phyloP scores from a whole-genome alignment of 2,888 invertebrate genomes.

The Amitus sp. region DNA sequence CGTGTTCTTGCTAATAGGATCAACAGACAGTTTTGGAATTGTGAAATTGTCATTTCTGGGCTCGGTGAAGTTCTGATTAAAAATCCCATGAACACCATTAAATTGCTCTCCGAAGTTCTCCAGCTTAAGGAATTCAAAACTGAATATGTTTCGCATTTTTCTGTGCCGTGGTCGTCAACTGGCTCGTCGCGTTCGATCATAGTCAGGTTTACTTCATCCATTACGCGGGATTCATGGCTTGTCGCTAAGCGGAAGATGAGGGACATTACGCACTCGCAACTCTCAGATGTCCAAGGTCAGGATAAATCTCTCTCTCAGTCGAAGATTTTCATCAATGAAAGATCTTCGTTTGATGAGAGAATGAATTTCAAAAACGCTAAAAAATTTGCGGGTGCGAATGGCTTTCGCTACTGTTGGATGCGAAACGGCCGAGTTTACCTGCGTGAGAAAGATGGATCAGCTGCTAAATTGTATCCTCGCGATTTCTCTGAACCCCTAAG shows the following conservation, averaged over 20 bases:
- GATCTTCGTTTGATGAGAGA: background rate
- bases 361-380: background rate
- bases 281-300: too few relatives aligned
- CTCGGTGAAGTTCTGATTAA: background rate
- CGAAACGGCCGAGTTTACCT: background rate
- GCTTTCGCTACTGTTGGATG: conserved; percentile 1
- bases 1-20: background rate
- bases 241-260: background rate
- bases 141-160: background rate
- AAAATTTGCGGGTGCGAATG: background rate
- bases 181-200: background rate
- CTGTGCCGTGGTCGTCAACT: background rate
- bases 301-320: too few relatives aligned
- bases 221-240: background rate
- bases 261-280: background rate
- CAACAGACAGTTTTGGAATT: background rate
- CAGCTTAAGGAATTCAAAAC: background rate
- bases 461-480: too few relatives aligned
- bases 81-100: background rate
- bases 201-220: background rate
- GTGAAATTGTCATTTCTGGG: background rate
- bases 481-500: too few relatives aligned
- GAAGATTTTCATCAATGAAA: background rate
- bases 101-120: background rate
- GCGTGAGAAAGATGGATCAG: background rate